phyloP scores from a whole-genome alignment of 1,140 invertebrate species.

The Cyclargus thomasi region DNA sequence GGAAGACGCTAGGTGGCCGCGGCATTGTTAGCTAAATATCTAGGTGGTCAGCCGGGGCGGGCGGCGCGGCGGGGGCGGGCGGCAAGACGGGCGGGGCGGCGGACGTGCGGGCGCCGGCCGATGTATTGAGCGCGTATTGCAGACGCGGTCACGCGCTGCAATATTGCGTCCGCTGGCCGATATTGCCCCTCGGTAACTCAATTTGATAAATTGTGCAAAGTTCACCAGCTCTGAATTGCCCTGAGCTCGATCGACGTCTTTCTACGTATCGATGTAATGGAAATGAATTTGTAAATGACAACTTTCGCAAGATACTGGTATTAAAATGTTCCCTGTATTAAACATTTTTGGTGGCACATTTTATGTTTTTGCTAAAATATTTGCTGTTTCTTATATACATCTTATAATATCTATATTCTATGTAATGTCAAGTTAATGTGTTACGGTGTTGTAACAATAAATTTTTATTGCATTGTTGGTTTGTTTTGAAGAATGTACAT shows the following conservation, averaged over 20 bases:
- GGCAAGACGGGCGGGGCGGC: slow-evolving; percentile 47
- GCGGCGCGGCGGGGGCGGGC: slow-evolving; percentile 43
- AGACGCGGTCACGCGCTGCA: slow-evolving; percentile 73
- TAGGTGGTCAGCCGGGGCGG: slow-evolving; percentile 68
- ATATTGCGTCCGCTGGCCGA: slow-evolving; percentile 72
- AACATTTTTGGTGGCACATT: not conserved
- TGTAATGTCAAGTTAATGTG: not conserved
- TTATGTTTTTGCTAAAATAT: not conserved
- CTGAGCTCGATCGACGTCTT: slow-evolving; percentile 51
- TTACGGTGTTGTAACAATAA: not conserved
- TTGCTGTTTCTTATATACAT: no score
- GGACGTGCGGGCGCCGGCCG: slow-evolving; percentile 71
- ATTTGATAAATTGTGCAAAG: slow-evolving; percentile 74
- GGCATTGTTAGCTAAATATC: slow-evolving; percentile 73
- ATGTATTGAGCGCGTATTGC: slow-evolving; percentile 75
- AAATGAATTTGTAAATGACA: slow-evolving; percentile 3
- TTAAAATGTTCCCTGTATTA: not conserved
- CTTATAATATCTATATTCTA: no score
- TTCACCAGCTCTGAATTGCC: slow-evolving; percentile 55
- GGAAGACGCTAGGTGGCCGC: slow-evolving; percentile 43
- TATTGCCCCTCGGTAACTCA: slow-evolving; percentile 73
- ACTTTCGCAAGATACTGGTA: not conserved
- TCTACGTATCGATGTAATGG: slow-evolving; percentile 38
- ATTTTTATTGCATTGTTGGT: not conserved
- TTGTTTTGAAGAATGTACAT: not conserved